Percentiles rank a stretch among this genome's conserved stretches.
Conservation (phyloP, 2,113 vertebrate species). For the Clinocottus analis region DNA sequence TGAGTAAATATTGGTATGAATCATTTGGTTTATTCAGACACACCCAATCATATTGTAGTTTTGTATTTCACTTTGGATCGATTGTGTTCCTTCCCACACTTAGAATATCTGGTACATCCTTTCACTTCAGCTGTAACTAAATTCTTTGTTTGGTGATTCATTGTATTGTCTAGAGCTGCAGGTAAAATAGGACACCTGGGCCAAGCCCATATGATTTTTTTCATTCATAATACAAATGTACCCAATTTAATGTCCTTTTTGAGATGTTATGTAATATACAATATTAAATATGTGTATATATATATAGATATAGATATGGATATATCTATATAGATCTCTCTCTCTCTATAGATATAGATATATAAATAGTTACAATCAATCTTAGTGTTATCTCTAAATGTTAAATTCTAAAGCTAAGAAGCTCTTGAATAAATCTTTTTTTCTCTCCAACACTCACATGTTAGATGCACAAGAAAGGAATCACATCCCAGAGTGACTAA, state of each 20-base stretch:
- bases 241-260: background rate
- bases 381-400: background rate
- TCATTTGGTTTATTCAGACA: constrained; percentile 15
- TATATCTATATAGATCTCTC: too few species aligned
- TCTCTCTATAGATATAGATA: too few species aligned
- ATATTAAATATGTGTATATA: too few species aligned
- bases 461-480: constrained; percentile 42
- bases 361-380: background rate
- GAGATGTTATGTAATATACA: too few species aligned
- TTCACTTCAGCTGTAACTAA: background rate
- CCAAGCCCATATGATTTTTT: background rate
- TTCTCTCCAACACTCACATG: background rate
- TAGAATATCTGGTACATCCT: constrained; percentile 3
- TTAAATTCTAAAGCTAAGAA: background rate
- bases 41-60: constrained; percentile 43
- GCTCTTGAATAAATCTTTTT: constrained; percentile 16
- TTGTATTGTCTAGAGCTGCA: constrained; percentile 1
- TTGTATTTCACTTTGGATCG: background rate
- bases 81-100: constrained; percentile 47
- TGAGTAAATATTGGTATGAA: background rate
- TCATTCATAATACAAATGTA: background rate
- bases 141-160: constrained; percentile 12
- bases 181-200: constrained; percentile 34
- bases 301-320: too few species aligned
- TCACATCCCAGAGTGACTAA: constrained; percentile 55